Evolutionary conservation across 2,113 vertebrate genomes (phyloP).

Genomic region (Nothocercus nigrocapillus): DNA sequence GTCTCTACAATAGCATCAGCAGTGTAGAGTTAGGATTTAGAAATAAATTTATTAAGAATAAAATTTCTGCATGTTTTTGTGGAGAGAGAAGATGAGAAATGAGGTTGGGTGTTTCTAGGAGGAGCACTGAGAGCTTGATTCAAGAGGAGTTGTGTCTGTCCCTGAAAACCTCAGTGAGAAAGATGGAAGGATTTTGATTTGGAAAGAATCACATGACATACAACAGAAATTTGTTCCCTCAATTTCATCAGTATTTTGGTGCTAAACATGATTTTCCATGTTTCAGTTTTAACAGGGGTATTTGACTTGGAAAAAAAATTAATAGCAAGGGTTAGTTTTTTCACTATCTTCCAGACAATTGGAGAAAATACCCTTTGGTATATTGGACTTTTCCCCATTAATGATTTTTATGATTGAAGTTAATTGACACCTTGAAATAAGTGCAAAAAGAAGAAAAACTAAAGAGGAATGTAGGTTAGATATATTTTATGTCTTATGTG

Average conservation of each 20-base stretch:
- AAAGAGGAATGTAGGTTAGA: background rate
- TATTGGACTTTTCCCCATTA: background rate
- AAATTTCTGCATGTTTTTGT: background rate
- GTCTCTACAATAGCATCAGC: background rate
- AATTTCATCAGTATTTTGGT: background rate
- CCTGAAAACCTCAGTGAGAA: background rate
- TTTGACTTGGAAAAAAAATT: slow-evolving; percentile 16
- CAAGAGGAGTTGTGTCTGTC: background rate
- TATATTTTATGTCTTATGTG: background rate
- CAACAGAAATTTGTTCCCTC: slow-evolving; percentile 41
- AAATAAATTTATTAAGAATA: background rate
- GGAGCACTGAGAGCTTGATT: background rate
- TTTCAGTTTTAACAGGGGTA: background rate
- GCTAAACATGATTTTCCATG: background rate
- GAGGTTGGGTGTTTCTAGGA: background rate
- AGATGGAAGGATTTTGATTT: slow-evolving; percentile 55
- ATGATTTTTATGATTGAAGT: background rate
- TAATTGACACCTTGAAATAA: background rate
- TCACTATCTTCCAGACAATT: background rate
- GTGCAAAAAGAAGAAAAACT: rapidly evolving
- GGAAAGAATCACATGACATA: slow-evolving; percentile 50
- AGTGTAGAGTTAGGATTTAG: background rate
- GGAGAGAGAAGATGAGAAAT: background rate
- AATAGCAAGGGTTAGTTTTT: background rate
- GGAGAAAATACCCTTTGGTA: background rate